These are phyloP conservation scores for Ganaspis brasiliensis DNA, from an alignment of 2,888 invertebrate species.

Conservation along the genomic window DNA sequence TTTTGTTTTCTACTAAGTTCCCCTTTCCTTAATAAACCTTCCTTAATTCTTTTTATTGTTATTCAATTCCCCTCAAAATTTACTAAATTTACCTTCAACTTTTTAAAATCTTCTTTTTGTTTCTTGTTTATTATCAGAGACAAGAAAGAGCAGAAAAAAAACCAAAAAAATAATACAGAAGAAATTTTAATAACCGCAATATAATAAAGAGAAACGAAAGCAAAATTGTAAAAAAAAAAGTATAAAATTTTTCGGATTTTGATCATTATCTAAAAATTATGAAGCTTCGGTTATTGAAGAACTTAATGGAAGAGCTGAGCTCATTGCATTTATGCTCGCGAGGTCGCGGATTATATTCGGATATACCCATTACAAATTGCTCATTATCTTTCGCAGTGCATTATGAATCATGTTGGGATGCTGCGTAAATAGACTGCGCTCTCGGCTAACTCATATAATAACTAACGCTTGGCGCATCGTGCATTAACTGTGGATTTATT, in stretches of 20 bases:
- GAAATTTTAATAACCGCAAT: too few relatives aligned
- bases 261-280: slow-evolving; percentile 1
- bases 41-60: too few relatives aligned
- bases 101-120: too few relatives aligned
- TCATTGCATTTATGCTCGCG: slow-evolving; percentile 37
- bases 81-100: too few relatives aligned
- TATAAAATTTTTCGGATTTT: slow-evolving; percentile 6
- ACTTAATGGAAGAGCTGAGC: slow-evolving; percentile 33
- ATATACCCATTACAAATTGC: slow-evolving; percentile 76
- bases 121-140: too few relatives aligned
- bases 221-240: too few relatives aligned
- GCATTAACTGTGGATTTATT: slow-evolving; percentile 78
- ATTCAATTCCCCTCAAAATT: too few relatives aligned
- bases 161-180: too few relatives aligned
- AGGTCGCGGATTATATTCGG: slow-evolving; percentile 58
- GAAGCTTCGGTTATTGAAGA: slow-evolving; percentile 35
- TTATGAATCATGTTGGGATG: slow-evolving; percentile 74
- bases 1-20: too few relatives aligned
- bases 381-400: slow-evolving; percentile 75
- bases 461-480: slow-evolving; percentile 71
- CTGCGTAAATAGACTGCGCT: slow-evolving; percentile 74
- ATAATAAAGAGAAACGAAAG: too few relatives aligned
- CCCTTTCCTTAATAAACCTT: too few relatives aligned
- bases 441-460: slow-evolving; percentile 74
- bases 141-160: too few relatives aligned